A percentile compares a stretch with the other conserved stretches of the same genome.
These are phyloP conservation scores for Vanessa tameamea DNA, from an alignment of 1,140 invertebrate genomes.

Conservation along the genomic window DNA sequence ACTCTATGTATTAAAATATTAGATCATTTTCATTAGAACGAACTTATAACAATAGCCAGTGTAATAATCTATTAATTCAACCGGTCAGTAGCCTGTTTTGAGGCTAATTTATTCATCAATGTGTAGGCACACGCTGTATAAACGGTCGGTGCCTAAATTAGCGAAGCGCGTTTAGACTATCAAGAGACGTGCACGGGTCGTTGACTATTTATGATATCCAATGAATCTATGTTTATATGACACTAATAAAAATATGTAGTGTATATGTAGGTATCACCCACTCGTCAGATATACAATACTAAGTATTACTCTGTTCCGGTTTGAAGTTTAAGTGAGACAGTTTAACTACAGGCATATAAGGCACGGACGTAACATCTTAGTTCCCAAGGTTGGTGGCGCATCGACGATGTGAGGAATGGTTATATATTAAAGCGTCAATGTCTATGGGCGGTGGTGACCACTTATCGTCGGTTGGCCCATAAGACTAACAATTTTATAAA, in stretches of 20 bases:
- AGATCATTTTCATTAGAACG: not conserved
- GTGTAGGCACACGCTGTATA: constrained; percentile 10
- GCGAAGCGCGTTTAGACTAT: constrained; percentile 19
- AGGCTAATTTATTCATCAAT: constrained; percentile 17
- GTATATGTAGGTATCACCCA: not conserved
- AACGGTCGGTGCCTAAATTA: constrained; percentile 25
- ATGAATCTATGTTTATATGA: not conserved
- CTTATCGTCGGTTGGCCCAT: too few species aligned
- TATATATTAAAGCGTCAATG: too few species aligned
- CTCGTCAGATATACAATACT: too few species aligned
- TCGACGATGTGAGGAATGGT: too few species aligned
- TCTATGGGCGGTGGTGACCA: too few species aligned
- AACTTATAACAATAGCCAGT: not conserved
- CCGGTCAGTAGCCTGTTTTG: constrained; percentile 14
- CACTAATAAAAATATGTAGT: not conserved
- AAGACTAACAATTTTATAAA: too few species aligned
- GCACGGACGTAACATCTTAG: too few species aligned
- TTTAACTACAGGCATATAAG: too few species aligned
- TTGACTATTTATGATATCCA: constrained; percentile 15
- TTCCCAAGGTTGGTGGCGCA: too few species aligned
- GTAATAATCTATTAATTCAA: constrained; percentile 6
- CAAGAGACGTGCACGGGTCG: constrained; percentile 28
- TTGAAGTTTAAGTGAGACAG: too few species aligned
- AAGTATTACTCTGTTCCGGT: too few species aligned
- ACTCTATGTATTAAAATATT: too few species aligned